Evolutionary conservation across 2,113 vertebrate genomes (phyloP).

Genomic region (Prinia subflava): DNA sequence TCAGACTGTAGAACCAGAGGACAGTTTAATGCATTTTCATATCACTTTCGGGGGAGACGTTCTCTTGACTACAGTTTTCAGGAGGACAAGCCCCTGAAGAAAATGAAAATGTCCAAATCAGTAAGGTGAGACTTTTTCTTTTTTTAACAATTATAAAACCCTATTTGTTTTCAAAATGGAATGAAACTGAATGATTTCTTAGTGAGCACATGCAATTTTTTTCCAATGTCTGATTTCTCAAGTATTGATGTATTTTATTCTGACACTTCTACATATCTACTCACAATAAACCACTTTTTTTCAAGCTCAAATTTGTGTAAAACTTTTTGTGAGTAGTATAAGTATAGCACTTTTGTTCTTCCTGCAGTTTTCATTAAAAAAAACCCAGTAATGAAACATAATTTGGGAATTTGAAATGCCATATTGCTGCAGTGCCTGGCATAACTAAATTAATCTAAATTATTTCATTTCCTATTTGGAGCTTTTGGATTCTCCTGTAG

Average conservation of each 20-base stretch:
- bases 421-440: not conserved
- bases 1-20: constrained; percentile 95
- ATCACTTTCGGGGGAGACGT: constrained; percentile 90
- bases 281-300: not conserved
- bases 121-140: constrained; percentile 45
- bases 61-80: constrained; percentile 89
- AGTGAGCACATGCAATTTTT: not conserved
- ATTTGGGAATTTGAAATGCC: not conserved
- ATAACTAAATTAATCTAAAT: not conserved
- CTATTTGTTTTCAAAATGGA: not conserved
- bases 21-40: constrained; percentile 92
- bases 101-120: constrained; percentile 2
- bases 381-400: not conserved
- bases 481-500: not conserved
- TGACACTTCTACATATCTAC: not conserved
- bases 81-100: constrained; percentile 69
- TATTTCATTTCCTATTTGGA: not conserved
- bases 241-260: not conserved
- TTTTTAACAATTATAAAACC: not conserved
- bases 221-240: not conserved
- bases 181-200: not conserved
- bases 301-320: not conserved
- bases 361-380: not conserved
- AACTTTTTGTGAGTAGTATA: not conserved
- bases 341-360: not conserved